Evolutionary conservation across 2,797 vertebrate genomes (phyloP).

Genomic region (Arnoldichthys spilopterus): DNA sequence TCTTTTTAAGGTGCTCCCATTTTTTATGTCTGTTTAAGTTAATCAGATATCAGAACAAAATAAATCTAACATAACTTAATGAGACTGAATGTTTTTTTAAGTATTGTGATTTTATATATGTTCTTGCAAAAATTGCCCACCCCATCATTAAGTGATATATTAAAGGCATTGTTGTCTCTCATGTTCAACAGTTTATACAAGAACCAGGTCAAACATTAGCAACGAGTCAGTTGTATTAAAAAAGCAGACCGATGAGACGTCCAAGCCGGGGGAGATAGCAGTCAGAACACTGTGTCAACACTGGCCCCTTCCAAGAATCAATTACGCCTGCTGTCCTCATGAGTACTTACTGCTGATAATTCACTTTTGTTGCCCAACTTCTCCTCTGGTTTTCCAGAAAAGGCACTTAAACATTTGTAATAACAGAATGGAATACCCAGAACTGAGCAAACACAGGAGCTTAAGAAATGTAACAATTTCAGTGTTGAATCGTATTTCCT

Average conservation of each 20-base stretch:
- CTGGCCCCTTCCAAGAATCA: conserved; percentile 40
- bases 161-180: not conserved
- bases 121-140: too few species aligned
- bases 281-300: conserved; percentile 38
- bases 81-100: too few species aligned
- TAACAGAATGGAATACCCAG: conserved; percentile 17
- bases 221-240: conserved; percentile 13
- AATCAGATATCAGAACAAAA: too few species aligned
- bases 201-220: conserved; percentile 36
- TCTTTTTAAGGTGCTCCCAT: too few species aligned
- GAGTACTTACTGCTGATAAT: conserved; percentile 45
- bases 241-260: conserved; percentile 26
- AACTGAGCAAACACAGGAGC: conserved; percentile 36
- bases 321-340: conserved; percentile 36
- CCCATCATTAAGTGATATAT: not conserved
- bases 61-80: too few species aligned
- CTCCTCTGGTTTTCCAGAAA: conserved; percentile 20
- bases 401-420: not conserved
- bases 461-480: conserved; percentile 18
- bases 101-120: too few species aligned
- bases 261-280: conserved; percentile 5
- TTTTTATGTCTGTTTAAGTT: too few species aligned
- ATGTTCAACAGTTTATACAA: conserved; percentile 14
- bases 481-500: conserved; percentile 58
- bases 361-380: conserved; percentile 41